phyloP scores from a whole-genome alignment of 2,113 vertebrate genomes.

The Chascanopsetta lugubris region DNA sequence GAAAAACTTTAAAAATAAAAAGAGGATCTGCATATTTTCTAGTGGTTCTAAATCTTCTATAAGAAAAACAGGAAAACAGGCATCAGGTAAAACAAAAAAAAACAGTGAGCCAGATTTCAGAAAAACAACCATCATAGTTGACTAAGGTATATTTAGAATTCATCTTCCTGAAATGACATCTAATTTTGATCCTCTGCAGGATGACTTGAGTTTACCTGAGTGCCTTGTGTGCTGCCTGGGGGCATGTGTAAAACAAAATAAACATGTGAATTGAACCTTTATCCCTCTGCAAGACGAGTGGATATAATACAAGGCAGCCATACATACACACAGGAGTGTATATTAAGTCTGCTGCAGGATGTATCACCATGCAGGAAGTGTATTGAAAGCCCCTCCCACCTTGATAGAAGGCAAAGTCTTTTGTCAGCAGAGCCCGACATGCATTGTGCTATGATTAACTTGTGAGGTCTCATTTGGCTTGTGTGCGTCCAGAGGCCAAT shows the following conservation, averaged over 20 bases:
- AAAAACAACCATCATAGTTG: too few relatives aligned
- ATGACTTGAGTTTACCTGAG: constrained; percentile 3
- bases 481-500: constrained; percentile 52
- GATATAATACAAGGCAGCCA: not conserved
- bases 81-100: too few relatives aligned
- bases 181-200: constrained; percentile 17
- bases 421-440: constrained; percentile 43
- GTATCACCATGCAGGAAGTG: constrained; percentile 4
- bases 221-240: not conserved
- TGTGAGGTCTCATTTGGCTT: constrained; percentile 55
- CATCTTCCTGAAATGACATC: constrained; percentile 23
- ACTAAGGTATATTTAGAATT: constrained; percentile 37
- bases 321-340: too few relatives aligned
- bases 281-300: not conserved
- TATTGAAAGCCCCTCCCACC: not conserved
- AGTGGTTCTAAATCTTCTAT: too few relatives aligned
- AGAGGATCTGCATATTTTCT: too few relatives aligned
- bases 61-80: too few relatives aligned
- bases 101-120: constrained; percentile 38
- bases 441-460: constrained; percentile 62
- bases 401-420: constrained; percentile 28
- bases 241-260: not conserved
- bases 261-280: not conserved
- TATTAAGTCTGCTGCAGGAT: too few relatives aligned
- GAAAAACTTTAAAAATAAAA: too few relatives aligned